A percentile compares a stretch with the other conserved stretches of the same genome.
Conservation (phyloP, 2,797 vertebrate genomes). For the Betta splendens region DNA sequence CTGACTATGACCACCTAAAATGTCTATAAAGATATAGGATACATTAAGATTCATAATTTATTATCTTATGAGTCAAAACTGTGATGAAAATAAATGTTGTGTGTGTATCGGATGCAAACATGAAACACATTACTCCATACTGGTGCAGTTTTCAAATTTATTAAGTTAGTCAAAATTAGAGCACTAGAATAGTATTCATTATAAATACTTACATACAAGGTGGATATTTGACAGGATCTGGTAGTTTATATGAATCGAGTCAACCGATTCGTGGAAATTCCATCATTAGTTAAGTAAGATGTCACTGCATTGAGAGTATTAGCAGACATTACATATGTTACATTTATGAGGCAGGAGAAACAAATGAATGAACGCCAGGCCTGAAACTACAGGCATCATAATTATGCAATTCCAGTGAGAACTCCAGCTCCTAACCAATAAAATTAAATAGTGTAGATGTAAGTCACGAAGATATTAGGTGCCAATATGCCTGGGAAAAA, state of each 20-base stretch:
- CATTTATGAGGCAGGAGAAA: neutral
- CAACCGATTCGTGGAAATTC: neutral
- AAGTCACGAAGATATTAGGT: neutral
- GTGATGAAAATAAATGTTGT: too few relatives aligned
- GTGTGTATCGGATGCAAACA: too few relatives aligned
- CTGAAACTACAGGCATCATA: neutral
- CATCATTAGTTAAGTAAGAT: too few relatives aligned
- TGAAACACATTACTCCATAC: too few relatives aligned
- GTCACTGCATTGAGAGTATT: neutral
- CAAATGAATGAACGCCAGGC: constrained; percentile 1
- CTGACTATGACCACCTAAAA: too few relatives aligned
- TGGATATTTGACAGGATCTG: neutral
- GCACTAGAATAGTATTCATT: too few relatives aligned
- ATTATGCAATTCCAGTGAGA: neutral
- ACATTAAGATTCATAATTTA: too few relatives aligned
- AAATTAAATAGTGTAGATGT: neutral
- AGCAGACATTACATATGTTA: neutral
- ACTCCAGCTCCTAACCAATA: neutral
- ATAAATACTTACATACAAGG: too few relatives aligned
- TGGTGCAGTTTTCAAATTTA: too few relatives aligned
- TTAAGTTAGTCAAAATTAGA: too few relatives aligned
- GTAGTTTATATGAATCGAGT: neutral
- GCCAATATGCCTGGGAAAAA: constrained; percentile 16
- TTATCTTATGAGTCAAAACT: too few relatives aligned
- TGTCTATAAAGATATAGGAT: too few relatives aligned